These are phyloP conservation scores for Psephotus haematonotus DNA, from an alignment of 2,113 vertebrate genomes.

Conservation along the genomic window DNA sequence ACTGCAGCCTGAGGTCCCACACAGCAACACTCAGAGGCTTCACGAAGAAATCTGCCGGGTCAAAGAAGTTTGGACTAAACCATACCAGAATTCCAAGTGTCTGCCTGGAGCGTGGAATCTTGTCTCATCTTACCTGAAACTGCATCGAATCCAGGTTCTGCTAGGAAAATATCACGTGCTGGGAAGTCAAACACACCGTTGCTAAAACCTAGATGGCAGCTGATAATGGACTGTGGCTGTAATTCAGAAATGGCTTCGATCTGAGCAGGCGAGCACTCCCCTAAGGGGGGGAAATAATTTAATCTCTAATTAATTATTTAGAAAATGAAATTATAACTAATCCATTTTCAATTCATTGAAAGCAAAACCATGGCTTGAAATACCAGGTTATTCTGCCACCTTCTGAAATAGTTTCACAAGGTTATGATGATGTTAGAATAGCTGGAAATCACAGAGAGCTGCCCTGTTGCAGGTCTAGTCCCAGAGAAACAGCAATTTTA, in stretches of 20 bases:
- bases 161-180: slow-evolving; percentile 80
- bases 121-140: slow-evolving; percentile 74
- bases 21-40: background rate
- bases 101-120: background rate
- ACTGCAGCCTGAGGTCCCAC: background rate
- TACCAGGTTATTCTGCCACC: background rate
- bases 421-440: background rate
- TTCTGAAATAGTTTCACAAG: background rate
- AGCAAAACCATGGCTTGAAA: background rate
- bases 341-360: background rate
- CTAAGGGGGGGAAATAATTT: slow-evolving; percentile 54
- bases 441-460: background rate
- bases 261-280: slow-evolving; percentile 84
- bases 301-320: background rate
- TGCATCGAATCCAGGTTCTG: slow-evolving; percentile 81
- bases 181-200: slow-evolving; percentile 79
- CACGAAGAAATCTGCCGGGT: background rate
- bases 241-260: slow-evolving; percentile 76
- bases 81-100: background rate
- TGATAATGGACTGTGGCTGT: slow-evolving; percentile 82
- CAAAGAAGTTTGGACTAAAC: background rate
- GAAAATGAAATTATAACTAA: background rate
- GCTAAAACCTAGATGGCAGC: slow-evolving; percentile 85
- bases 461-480: background rate
- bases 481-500: background rate